A percentile compares a stretch with the other conserved stretches of the same genome.
Evolutionary conservation across 2,888 invertebrate species (phyloP).

Genomic region (Platerodrilus igneus): DNA sequence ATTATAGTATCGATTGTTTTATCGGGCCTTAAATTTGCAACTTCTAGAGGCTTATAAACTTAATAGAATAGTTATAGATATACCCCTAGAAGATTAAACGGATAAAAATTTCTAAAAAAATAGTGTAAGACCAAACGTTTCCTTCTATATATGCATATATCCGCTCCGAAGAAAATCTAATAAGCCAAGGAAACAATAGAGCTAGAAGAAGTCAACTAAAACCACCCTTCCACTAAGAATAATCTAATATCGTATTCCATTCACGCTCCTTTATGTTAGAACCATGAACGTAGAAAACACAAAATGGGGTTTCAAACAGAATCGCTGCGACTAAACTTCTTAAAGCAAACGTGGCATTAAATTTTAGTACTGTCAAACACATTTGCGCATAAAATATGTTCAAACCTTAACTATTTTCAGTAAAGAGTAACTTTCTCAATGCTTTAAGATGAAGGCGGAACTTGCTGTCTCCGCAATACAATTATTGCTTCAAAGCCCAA

Average conservation of each 20-base stretch:
- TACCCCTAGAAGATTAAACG: too few relatives aligned
- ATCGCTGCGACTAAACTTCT: slow-evolving; percentile 34
- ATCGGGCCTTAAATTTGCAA: too few relatives aligned
- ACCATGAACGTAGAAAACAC: slow-evolving; percentile 35
- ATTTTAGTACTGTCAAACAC: slow-evolving; percentile 41
- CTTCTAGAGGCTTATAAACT: too few relatives aligned
- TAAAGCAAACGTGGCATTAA: slow-evolving; percentile 35
- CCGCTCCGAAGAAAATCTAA: too few relatives aligned
- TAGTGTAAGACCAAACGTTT: too few relatives aligned
- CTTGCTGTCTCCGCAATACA: slow-evolving; percentile 21
- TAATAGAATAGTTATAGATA: too few relatives aligned
- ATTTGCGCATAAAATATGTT: slow-evolving; percentile 40
- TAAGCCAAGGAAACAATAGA: too few relatives aligned
- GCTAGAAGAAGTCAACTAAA: too few relatives aligned
- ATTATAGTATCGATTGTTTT: too few relatives aligned
- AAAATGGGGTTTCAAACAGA: slow-evolving; percentile 33
- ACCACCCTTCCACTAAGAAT: too few relatives aligned
- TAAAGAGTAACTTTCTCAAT: slow-evolving; percentile 23
- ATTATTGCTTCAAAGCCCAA: slow-evolving; percentile 20
- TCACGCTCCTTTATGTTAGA: slow-evolving; percentile 37
- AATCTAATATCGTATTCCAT: slow-evolving; percentile 32
- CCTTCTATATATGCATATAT: too few relatives aligned
- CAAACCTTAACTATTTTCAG: slow-evolving; percentile 36
- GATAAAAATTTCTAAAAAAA: too few relatives aligned
- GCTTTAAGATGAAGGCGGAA: slow-evolving; percentile 17